Evolutionary conservation across 1,140 invertebrate species (phyloP).

Genomic region (Anastatus disparis): DNA sequence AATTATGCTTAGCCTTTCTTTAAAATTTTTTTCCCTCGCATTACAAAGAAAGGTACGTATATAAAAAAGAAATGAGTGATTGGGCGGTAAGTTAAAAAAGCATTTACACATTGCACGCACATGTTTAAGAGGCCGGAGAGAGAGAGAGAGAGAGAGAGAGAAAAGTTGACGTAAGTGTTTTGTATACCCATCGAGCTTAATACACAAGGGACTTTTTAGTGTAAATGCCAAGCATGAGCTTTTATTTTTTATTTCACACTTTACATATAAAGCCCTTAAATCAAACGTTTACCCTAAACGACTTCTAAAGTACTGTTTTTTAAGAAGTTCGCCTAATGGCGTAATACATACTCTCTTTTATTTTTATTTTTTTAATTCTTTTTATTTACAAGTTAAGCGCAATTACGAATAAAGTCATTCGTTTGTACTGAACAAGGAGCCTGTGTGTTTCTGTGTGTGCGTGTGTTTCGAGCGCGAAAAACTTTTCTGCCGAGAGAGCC

Average conservation of each 20-base stretch:
- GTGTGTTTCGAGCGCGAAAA: neutral
- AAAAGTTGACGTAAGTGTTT: too few species aligned
- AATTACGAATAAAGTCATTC: constrained; percentile 36
- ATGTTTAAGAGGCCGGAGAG: too few species aligned
- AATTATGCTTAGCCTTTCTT: too few species aligned
- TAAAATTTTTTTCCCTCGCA: too few species aligned
- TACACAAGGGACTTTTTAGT: neutral
- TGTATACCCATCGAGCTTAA: too few species aligned
- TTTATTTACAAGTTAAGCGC: neutral
- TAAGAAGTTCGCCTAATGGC: constrained; percentile 33
- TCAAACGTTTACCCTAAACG: neutral
- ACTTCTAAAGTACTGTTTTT: neutral
- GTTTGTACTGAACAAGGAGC: constrained; percentile 12
- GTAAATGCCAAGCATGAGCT: too few species aligned
- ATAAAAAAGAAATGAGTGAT: too few species aligned
- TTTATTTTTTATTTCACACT: neutral
- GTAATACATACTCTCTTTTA: neutral
- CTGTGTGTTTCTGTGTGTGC: too few species aligned
- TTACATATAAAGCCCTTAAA: neutral
- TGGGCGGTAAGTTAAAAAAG: too few species aligned
- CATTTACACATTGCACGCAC: too few species aligned
- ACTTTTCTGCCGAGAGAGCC: constrained; percentile 14
- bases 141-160: too few species aligned
- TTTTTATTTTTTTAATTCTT: neutral
- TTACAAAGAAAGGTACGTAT: too few species aligned